phyloP scores from a whole-genome alignment of 1,140 invertebrate species.

The Venturia canescens region DNA sequence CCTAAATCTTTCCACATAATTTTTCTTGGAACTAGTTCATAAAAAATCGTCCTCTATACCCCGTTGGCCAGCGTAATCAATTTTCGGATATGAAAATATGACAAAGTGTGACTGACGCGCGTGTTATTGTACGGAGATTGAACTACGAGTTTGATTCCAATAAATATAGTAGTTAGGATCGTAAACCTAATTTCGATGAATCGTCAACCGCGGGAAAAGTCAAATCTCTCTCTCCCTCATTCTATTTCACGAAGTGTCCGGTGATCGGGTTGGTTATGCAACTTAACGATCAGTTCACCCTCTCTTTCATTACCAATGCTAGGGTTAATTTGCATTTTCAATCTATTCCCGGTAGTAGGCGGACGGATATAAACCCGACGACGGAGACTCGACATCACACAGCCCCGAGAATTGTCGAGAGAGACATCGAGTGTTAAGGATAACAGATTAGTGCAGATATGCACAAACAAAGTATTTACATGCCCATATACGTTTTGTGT shows the following conservation, averaged over 20 bases:
- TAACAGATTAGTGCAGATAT: not conserved
- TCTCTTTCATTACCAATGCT: not conserved
- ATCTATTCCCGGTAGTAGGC: slow-evolving; percentile 2
- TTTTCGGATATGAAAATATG: no score
- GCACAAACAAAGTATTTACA: not conserved
- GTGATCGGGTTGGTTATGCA: not conserved
- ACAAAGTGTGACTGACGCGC: no score
- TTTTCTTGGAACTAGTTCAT: no score
- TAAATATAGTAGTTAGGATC: no score
- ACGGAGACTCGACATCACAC: not conserved
- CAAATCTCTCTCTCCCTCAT: not conserved
- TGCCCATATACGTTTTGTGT: not conserved
- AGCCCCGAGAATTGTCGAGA: not conserved
- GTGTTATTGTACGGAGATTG: no score
- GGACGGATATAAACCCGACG: not conserved
- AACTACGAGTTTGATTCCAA: no score
- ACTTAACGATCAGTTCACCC: not conserved
- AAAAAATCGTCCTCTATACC: not conserved
- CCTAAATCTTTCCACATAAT: no score
- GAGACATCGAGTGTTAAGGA: not conserved
- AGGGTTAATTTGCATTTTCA: slow-evolving; percentile 28
- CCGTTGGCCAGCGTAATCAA: no score
- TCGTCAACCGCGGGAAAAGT: no score
- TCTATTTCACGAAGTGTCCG: not conserved
- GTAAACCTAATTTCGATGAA: no score